Evolutionary conservation across 2,797 vertebrate genomes (phyloP), one percentile per base, ranked within the genome.

Genomic region (Coccyzus lansbergi): DNA sequence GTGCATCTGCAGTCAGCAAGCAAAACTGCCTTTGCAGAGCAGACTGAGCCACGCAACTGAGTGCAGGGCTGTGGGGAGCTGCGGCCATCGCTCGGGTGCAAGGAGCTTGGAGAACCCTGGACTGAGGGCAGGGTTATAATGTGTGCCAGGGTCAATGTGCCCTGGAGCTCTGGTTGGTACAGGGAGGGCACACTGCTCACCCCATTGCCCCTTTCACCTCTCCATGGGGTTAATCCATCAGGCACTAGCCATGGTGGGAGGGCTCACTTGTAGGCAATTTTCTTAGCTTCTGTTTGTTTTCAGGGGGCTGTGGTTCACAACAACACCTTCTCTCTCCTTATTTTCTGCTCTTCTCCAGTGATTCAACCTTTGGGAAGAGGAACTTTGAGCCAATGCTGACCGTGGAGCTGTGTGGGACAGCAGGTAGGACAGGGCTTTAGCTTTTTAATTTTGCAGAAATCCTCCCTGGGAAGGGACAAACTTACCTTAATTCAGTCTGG

Each of bases 321-420:
- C 16, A 81, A 70, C 29, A 18, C 16, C 34, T 88, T 9, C 29
- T 67, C 36, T 46, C 18, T 63, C 29, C 75, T 82, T 44, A 29
- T 86, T 91, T 88, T 80, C 72, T 92, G 52, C 67, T 79, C 63
- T 72, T 91, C 94, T 92, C 58, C 98, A 99, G 99, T 86, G 98
- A 98, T 93, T 81, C 98, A 25, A 79, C 98, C 93, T 99, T 98
- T 96, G 97, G 98, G 97, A 99, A 97, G 97, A 99, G 98, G 97
- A 98, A 97, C 92, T 99, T 99, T 68, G 99, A 99, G 97, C 98
- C 99, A 92, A 97, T 98, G 77, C 98, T 99, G 96, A 98, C 98
- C 0, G 98, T 99, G 97, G 99, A 99, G 95, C 98, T 99, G 79
- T 99, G 99, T 85, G 99, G 99, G 95, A 99, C 99, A 7, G 99